Evolutionary conservation across 2,888 invertebrate genomes (phyloP), one percentile per base, ranked within the genome.

Genomic region (Sphaerophoria taeniata): DNA sequence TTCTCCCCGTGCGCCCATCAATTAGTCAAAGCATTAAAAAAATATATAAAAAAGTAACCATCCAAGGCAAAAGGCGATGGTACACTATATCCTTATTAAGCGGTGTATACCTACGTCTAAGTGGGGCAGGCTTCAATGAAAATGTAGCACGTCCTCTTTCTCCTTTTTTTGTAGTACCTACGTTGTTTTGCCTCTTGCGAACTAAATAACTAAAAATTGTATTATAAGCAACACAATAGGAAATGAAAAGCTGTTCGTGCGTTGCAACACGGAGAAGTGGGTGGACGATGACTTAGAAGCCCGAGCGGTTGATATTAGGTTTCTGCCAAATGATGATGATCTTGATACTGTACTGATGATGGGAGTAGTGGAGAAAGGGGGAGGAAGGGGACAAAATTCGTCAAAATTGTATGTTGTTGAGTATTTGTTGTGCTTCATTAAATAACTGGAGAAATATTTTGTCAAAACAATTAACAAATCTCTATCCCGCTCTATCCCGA

Each of bases 121-220:
- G 24, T 9, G 67, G 45, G 43, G 43, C 7, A 45, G 43, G 4
- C 16, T 63, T 49, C 34, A 73, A 39, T 47, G 39, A 60, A 73
- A 79, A 73, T n/a, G 63, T 58, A 61, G 43, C 51, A 56, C 16
- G 72, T 45, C 33, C 24, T 24, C 4, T 6, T 43, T 49, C 12
- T 16, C 43, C 11, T 33, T 47, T 14, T 69, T 14, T 58, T 39
- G 16, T 36, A 14, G 9, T 16, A 16, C 7, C n/a, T n/a, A 6
- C 3, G 2, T 47, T 49, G 6, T 51, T 51, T 16, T 60, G n/a
- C 53, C 53, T 56, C 36, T 63, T 43, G 9, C 16, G 36, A 55
- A 69, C 84, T 84, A 84, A 84, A 75, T 84, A 84, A 80, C 75
- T 61, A 75, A 72, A 73, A 81, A 81, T 75, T 69, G 58, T 56